These are phyloP conservation scores for Mimachlamys varia DNA, from an alignment of 2,888 invertebrate genomes.

Conservation along the genomic window DNA sequence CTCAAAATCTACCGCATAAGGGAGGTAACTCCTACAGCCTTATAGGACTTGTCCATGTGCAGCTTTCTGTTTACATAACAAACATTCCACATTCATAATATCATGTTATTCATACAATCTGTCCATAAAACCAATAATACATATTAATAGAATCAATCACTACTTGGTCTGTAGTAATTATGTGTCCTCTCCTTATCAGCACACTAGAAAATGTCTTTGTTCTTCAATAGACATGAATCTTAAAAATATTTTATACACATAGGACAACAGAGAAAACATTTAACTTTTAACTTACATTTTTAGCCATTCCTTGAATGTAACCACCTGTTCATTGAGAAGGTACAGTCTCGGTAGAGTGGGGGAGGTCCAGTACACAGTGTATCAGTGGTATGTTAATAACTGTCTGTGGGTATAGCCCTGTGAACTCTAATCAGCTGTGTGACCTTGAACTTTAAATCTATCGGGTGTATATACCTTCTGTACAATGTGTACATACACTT, in stretches of 20 bases:
- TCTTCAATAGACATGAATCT: background rate
- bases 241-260: background rate
- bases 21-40: background rate
- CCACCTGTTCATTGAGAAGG: background rate
- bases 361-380: background rate
- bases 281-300: background rate
- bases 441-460: background rate
- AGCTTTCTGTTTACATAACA: background rate
- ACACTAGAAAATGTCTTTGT: background rate
- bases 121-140: too few species aligned
- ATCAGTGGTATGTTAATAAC: background rate
- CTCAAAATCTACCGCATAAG: background rate
- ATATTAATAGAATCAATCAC: too few species aligned
- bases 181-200: background rate
- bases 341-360: background rate
- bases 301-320: background rate
- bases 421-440: background rate
- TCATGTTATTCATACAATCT: background rate
- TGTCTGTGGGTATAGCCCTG: background rate
- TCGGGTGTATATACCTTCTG: conserved; percentile 6
- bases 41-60: background rate
- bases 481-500: background rate
- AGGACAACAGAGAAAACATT: background rate
- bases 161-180: background rate
- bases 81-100: background rate